These are phyloP conservation scores for Corythornis madagascariensis DNA, from an alignment of 2,113 vertebrate genomes.

Conservation along the genomic window DNA sequence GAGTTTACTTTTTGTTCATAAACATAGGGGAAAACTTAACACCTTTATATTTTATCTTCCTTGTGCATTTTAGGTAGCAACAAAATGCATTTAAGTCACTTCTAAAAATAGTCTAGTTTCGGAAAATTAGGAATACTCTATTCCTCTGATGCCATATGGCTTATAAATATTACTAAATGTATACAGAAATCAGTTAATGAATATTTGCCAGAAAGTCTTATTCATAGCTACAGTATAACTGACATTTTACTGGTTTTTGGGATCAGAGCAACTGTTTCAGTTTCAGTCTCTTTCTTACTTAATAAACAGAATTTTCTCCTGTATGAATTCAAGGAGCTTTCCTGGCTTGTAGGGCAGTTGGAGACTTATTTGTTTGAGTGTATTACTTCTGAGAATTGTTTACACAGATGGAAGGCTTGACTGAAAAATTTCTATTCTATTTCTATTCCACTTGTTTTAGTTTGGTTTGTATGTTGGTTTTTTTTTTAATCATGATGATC, in stretches of 20 bases:
- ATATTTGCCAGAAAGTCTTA: not conserved
- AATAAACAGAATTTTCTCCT: not conserved
- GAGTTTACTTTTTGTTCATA: not conserved
- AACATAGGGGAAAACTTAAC: not conserved
- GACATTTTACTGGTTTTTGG: not conserved
- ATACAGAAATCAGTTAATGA: not conserved
- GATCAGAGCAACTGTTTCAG: not conserved
- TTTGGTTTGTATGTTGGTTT: not conserved
- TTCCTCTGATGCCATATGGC: not conserved
- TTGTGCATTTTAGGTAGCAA: not conserved
- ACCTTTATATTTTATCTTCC: not conserved
- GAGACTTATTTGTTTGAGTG: constrained; percentile 44
- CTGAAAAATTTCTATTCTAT: constrained; percentile 38
- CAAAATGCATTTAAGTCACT: not conserved
- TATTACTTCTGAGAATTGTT: constrained; percentile 63
- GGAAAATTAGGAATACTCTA: not conserved
- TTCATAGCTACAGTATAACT: not conserved
- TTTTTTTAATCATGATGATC: constrained; percentile 31
- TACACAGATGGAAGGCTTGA: constrained; percentile 55
- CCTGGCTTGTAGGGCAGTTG: constrained; percentile 21
- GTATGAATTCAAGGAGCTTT: not conserved
- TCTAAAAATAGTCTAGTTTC: not conserved
- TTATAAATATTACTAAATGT: not conserved
- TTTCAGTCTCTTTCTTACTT: not conserved
- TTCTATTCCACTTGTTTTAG: not conserved